phyloP scores from a whole-genome alignment of 2,113 vertebrate species.

The Theristicus caerulescens region DNA sequence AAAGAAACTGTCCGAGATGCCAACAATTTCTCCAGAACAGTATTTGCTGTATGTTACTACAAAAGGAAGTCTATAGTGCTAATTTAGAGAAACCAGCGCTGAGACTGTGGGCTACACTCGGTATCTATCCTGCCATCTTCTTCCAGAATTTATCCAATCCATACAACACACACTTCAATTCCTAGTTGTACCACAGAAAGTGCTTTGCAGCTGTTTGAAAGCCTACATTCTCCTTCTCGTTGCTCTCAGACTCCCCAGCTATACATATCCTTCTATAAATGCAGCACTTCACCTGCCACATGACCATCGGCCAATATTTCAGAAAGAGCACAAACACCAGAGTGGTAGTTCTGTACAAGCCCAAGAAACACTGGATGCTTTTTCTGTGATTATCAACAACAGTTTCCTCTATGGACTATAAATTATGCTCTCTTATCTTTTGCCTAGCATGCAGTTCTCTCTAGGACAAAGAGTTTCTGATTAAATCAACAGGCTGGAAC shows the following conservation, averaged over 20 bases:
- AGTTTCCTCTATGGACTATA: not conserved
- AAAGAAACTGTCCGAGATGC: not conserved
- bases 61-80: not conserved
- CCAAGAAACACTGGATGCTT: not conserved
- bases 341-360: not conserved
- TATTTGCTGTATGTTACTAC: not conserved
- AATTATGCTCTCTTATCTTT: not conserved
- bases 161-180: not conserved
- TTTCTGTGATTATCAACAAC: not conserved
- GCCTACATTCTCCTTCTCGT: not conserved
- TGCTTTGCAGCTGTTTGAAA: not conserved
- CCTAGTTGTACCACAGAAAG: not conserved
- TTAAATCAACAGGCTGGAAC: not conserved
- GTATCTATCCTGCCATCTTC: not conserved
- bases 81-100: not conserved
- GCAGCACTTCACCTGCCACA: not conserved
- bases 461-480: not conserved
- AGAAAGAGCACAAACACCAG: not conserved
- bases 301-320: not conserved
- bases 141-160: not conserved
- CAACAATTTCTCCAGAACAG: not conserved
- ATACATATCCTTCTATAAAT: accelerated
- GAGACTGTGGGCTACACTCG: not conserved
- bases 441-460: not conserved
- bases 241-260: not conserved